phyloP scores from a whole-genome alignment of 2,888 invertebrate species.

The Macrosiphum euphorbiae region DNA sequence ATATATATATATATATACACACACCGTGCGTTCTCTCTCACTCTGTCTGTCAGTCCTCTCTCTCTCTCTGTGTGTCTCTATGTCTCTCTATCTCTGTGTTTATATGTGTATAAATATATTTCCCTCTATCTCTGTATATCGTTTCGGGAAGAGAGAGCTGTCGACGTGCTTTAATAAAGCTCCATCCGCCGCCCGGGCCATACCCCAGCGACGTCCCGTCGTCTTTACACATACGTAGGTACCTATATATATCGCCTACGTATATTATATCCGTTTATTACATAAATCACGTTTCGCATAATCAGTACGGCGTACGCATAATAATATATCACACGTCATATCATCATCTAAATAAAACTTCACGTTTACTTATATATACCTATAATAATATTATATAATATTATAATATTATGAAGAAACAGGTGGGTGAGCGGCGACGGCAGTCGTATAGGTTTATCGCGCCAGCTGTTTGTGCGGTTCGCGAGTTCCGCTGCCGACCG shows the following conservation, averaged over 20 bases:
- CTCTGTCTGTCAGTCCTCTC: neutral
- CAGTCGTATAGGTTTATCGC: neutral
- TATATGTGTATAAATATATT: too few relatives aligned
- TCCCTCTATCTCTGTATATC: neutral
- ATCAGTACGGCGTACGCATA: conserved; percentile 37
- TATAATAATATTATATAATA: neutral
- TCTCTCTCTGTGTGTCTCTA: neutral
- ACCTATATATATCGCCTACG: neutral
- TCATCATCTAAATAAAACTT: conserved; percentile 7
- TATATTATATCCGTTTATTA: conserved; percentile 47
- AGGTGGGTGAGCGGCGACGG: neutral
- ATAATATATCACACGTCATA: conserved; percentile 27
- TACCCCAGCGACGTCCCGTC: neutral
- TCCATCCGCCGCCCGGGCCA: neutral
- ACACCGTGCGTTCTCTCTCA: neutral
- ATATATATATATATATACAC: neutral
- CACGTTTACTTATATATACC: neutral
- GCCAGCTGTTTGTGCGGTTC: neutral
- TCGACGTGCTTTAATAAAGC: conserved; percentile 60
- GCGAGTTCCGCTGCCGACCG: neutral
- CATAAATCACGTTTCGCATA: conserved; percentile 58
- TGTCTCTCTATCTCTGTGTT: neutral
- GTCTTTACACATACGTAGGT: neutral
- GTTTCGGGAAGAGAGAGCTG: conserved; percentile 21
- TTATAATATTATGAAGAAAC: neutral